Evolutionary conservation across 2,888 invertebrate genomes (phyloP).

Genomic region (Alitta virens): DNA sequence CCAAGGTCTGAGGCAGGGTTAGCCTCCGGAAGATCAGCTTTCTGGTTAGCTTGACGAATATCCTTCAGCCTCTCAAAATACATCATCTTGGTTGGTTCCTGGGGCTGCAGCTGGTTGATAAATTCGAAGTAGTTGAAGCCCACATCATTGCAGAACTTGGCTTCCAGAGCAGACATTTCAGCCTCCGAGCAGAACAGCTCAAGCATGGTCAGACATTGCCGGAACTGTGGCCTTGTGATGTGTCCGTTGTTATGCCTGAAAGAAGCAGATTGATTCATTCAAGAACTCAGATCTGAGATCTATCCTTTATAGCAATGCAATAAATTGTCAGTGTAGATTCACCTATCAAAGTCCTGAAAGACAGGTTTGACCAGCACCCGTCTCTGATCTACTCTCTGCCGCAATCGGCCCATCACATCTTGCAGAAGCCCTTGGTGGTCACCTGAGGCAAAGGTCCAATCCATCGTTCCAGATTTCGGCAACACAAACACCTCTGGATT

Average conservation of each 20-base stretch:
- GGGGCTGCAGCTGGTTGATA: constrained; percentile 49
- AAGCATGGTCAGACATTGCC: constrained; percentile 52
- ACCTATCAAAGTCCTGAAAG: constrained; percentile 57
- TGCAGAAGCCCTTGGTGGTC: constrained; percentile 46
- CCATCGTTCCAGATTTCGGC: constrained; percentile 54
- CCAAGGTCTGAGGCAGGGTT: constrained; percentile 46
- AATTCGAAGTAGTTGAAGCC: constrained; percentile 55
- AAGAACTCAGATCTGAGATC: too few species aligned
- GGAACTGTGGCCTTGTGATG: constrained; percentile 52
- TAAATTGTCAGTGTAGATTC: too few species aligned
- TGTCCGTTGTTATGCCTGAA: constrained; percentile 56
- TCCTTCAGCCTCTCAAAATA: constrained; percentile 48
- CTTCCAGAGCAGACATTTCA: constrained; percentile 52
- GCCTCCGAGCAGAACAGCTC: constrained; percentile 46
- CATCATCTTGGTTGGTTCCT: constrained; percentile 39
- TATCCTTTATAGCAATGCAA: too few species aligned
- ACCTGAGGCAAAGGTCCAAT: constrained; percentile 44
- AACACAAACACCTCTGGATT: constrained; percentile 48
- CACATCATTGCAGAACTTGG: constrained; percentile 52
- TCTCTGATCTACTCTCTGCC: constrained; percentile 45
- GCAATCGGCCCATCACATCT: constrained; percentile 46
- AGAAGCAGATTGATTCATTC: too few species aligned
- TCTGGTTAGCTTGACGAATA: constrained; percentile 38
- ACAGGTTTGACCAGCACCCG: constrained; percentile 51
- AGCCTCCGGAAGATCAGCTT: constrained; percentile 34